Evolutionary conservation across 1,140 invertebrate species (phyloP).

Genomic region (Calephelis nemesis): DNA sequence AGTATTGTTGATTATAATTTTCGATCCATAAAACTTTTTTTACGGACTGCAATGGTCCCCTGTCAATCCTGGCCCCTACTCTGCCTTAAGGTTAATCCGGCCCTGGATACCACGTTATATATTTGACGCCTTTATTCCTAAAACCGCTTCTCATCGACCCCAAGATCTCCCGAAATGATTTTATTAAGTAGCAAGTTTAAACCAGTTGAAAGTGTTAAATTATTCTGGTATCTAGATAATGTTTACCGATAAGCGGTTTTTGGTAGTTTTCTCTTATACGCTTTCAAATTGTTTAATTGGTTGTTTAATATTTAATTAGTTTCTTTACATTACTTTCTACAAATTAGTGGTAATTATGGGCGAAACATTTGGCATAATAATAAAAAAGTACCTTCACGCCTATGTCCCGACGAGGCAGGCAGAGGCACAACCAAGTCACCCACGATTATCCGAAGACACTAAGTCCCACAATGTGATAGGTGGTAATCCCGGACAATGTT

Average conservation of each 20-base stretch:
- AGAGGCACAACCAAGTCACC: no score
- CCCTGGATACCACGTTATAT: conserved; percentile 37
- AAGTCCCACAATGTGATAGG: no score
- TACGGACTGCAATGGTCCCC: no score
- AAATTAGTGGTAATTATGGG: background rate
- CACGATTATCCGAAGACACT: no score
- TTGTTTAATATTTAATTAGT: background rate
- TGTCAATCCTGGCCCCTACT: no score
- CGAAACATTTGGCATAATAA: no score
- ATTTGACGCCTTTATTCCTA: conserved; percentile 68
- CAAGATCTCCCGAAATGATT: conserved; percentile 7
- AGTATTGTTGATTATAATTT: no score
- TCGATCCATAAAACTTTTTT: no score
- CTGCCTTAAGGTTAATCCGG: no score
- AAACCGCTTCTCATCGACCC: conserved; percentile 41
- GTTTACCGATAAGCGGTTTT: background rate
- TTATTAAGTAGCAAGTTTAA: conserved; percentile 6
- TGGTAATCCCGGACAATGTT: no score
- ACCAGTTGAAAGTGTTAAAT: conserved; percentile 1
- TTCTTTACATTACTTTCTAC: background rate
- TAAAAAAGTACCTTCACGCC: no score
- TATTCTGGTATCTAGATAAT: background rate
- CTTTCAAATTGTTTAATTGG: background rate
- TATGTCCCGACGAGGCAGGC: no score
- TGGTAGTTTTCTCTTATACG: conserved; percentile 1